Base-by-base conservation (phyloP, 2,113 vertebrate genomes). In the Lagopus muta region DNA sequence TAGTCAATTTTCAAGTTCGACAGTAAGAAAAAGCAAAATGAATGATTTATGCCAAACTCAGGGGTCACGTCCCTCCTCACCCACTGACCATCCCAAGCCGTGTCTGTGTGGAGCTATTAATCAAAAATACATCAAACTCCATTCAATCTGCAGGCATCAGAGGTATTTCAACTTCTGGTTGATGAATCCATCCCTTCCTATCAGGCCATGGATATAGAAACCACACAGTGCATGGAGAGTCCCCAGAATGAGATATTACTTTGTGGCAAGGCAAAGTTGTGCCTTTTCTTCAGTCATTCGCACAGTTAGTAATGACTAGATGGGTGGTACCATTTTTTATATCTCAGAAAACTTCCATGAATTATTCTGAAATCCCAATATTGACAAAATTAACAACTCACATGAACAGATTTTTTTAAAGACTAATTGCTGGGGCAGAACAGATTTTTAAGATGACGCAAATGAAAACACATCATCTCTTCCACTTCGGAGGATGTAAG, bases 41-140 rank as follows among this genome's bases (percentile, higher is more conserved):
- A 94, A 93, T 82, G 72, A 76, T 85, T 96, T 77, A 73, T 61
- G 38, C 48, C 60, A 91, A 94, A 75, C 57, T 90, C 42, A 74
- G 61, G 94, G 94, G 81, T 5, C 82, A 24, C 36, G 47, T 86
- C 55, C 47, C 50, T 82, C 50, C 80, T 90, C 67, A 91, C n/a
- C 30, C 30, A 20, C 70, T 77, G 88, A 92, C 87, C 87, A 91
- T 82, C 69, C 67, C 88, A 93, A 89, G 65, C 65, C 10, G 7
- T 79, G 60, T 42, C 64, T 50, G 52, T 57, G 64, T 66, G 57
- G 89, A 92, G 90, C 24, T 82, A 64, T 71, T 92, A 86, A 91
- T 77, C 83, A 67, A 64, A 94, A 77, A 71, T 13, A 69, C 30
- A 73, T 80, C 45, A 82, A 69, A 61, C 36, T 40, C 42, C 15